Conservation (phyloP, 2,113 vertebrate species). For the Corvus cornix region DNA sequence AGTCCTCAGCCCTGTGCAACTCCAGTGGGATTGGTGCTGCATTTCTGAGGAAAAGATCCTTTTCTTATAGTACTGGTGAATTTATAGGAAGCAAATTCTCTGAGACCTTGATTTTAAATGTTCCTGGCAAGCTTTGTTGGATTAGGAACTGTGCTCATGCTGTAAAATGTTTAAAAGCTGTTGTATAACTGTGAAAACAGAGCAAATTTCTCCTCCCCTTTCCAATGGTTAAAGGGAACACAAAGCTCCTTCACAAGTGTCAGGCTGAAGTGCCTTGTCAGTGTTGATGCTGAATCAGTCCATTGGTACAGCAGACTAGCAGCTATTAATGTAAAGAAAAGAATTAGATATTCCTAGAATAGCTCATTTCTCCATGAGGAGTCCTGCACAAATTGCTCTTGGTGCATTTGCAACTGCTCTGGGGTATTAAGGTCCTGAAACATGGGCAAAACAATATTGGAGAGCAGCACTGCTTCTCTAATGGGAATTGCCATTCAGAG, state of each 20-base stretch:
- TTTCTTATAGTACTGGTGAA: background rate
- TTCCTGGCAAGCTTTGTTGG: slow-evolving; percentile 14
- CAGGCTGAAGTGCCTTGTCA: background rate
- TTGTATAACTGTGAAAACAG: slow-evolving; percentile 8
- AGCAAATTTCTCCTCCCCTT: background rate
- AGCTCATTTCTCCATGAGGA: background rate
- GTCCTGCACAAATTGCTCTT: background rate
- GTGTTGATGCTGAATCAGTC: background rate
- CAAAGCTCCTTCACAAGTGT: background rate
- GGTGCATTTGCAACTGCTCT: background rate
- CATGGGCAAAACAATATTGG: background rate
- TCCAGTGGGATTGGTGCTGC: background rate
- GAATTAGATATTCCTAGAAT: background rate
- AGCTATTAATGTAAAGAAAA: background rate
- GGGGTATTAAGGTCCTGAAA: background rate
- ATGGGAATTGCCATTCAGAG: background rate
- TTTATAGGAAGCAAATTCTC: background rate
- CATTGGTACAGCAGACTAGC: background rate
- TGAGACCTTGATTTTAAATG: slow-evolving; percentile 2
- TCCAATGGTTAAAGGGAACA: background rate
- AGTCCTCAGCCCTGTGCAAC: background rate
- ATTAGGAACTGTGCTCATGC: background rate
- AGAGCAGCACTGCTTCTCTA: background rate
- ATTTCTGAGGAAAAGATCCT: background rate
- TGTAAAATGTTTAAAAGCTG: slow-evolving; percentile 26